A percentile compares a stretch with the other conserved stretches of the same genome.
phyloP scores from a whole-genome alignment of 2,888 invertebrate genomes.

The Prenolepis imparis region DNA sequence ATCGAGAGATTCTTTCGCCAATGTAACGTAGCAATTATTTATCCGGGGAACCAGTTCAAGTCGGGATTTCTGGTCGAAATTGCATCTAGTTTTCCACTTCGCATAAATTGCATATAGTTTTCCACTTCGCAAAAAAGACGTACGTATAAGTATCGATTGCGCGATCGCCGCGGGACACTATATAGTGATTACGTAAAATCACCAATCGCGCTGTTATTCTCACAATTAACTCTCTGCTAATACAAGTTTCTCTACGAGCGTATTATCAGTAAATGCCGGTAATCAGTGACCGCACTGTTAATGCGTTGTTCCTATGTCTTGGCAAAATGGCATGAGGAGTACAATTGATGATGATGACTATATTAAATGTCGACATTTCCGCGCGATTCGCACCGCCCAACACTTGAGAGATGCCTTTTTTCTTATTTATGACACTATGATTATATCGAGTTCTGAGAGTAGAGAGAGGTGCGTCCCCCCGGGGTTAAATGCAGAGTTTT shows the following conservation, averaged over 20 bases:
- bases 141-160: constrained; percentile 40
- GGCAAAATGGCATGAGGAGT: constrained; percentile 8
- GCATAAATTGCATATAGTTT: constrained; percentile 20
- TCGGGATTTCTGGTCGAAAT: not conserved
- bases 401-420: constrained; percentile 1
- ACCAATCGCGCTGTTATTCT: constrained; percentile 42
- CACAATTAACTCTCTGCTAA: constrained; percentile 33
- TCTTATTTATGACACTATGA: constrained; percentile 7
- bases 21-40: constrained; percentile 10
- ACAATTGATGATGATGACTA: constrained; percentile 50
- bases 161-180: constrained; percentile 22
- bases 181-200: constrained; percentile 43
- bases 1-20: not conserved
- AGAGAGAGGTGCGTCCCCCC: not conserved
- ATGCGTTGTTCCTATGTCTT: constrained; percentile 21
- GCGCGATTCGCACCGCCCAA: constrained; percentile 27
- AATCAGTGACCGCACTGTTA: constrained; percentile 14
- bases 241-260: constrained; percentile 12
- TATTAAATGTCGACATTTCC: constrained; percentile 48
- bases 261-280: constrained; percentile 39
- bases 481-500: constrained; percentile 13
- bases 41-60: not conserved
- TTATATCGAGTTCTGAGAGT: constrained; percentile 12
- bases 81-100: not conserved
- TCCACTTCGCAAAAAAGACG: constrained; percentile 2